Evolutionary conservation across 2,113 vertebrate species (phyloP).

Genomic region (Rattus rattus): DNA sequence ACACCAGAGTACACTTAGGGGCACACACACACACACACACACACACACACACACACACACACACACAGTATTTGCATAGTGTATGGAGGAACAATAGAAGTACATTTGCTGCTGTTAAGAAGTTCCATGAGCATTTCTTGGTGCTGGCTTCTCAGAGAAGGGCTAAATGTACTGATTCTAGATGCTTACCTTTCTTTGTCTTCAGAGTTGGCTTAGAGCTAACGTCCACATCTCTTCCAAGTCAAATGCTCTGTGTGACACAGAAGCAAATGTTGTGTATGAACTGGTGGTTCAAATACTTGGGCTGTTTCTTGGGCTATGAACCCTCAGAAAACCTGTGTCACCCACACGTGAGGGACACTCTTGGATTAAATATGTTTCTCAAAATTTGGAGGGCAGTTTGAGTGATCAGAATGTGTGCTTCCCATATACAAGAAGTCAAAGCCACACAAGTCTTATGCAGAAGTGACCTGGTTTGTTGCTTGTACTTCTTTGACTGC

Average conservation of each 20-base stretch:
- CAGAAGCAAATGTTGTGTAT: background rate
- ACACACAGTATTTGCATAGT: background rate
- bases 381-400: background rate
- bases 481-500: background rate
- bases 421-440: background rate
- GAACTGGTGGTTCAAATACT: background rate
- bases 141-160: background rate
- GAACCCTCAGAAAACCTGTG: background rate
- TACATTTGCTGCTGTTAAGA: slow-evolving; percentile 3
- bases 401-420: background rate
- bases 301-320: background rate
- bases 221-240: background rate
- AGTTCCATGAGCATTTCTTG: background rate
- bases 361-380: background rate
- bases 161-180: background rate
- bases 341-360: background rate
- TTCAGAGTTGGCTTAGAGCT: background rate
- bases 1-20: background rate
- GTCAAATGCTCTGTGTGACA: fast-evolving
- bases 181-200: background rate
- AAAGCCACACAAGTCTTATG: background rate
- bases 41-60: background rate
- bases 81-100: background rate
- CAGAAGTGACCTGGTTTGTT: background rate
- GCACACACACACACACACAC: background rate